Base-by-base conservation (phyloP, 2,113 vertebrate species). In the Clarias magur region DNA sequence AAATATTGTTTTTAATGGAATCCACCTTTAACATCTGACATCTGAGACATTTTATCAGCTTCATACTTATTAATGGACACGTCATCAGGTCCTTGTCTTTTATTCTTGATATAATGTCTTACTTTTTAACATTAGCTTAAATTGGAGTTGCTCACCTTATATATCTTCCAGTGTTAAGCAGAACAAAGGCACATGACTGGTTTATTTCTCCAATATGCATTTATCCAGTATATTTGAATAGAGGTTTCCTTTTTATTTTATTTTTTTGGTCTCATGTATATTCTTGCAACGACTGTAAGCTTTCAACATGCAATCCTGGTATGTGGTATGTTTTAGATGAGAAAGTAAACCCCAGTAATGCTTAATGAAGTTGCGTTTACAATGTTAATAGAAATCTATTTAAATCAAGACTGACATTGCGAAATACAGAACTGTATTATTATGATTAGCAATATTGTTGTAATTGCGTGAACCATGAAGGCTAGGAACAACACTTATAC, bases 401-500 rank as follows among this genome's bases (percentile, higher is more conserved):
- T 85, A 80, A 89, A 75, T 54, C 60, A 34, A 59, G 53, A 81
- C 73, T 86, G 63, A 68, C 38, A 30, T 85, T 81, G 76, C 73
- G 15, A 89, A 72, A 27, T 89, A 54, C 80, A 76, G 79, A 73
- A 63, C 78, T 86, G n/a, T 72, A 89, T 57, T 82, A n/a, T 82
- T 53, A 78, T 85, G 62, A 79, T 54, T 79, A 85, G 84, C 84
- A 80, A 86, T 80, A 86, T 86, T 86, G 85, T 80, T 86, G 85
- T 80, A 86, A 38, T n/a, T 86, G 85, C 30, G 65, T 86, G 63
- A 16, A 65, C 34, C 53, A 67, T 67, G 34, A 85, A 85, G 62
- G 62, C 84, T 63, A 67, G 84, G 34, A 67, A 56, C 59, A 53
- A 57, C 25, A 85, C 62, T 13, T 48, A 27, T n/a, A 80, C 54